Conservation (phyloP, 2,113 vertebrate species). For the Arvicanthis niloticus region DNA sequence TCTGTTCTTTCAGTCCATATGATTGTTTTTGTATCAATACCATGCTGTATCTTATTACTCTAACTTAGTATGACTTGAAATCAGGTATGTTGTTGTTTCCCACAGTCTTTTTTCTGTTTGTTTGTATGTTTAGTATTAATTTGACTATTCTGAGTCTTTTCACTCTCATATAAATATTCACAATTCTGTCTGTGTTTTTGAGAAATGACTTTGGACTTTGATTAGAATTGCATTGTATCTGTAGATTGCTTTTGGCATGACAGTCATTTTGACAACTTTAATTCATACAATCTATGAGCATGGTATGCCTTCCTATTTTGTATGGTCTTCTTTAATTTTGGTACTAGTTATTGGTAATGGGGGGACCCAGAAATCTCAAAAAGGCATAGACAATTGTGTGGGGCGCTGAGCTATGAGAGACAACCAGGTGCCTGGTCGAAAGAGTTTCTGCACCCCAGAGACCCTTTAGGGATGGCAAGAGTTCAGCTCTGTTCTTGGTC, state of each 20-base stretch:
- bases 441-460: too few relatives aligned
- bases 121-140: not conserved
- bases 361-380: too few relatives aligned
- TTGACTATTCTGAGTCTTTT: not conserved
- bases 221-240: not conserved
- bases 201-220: not conserved
- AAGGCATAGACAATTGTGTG: not conserved
- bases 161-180: not conserved
- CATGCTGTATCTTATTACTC: not conserved
- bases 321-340: not conserved
- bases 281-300: not conserved
- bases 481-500: too few relatives aligned
- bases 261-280: not conserved
- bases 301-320: not conserved
- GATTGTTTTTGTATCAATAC: not conserved
- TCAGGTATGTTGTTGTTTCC: not conserved
- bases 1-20: not conserved
- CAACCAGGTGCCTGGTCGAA: too few relatives aligned
- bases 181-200: not conserved
- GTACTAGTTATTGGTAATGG: too few relatives aligned
- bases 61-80: not conserved
- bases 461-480: too few relatives aligned
- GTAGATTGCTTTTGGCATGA: not conserved
- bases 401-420: too few relatives aligned
- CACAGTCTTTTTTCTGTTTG: not conserved